phyloP scores from a whole-genome alignment of 1,140 invertebrate genomes.

The Brachionus paranguensis region DNA sequence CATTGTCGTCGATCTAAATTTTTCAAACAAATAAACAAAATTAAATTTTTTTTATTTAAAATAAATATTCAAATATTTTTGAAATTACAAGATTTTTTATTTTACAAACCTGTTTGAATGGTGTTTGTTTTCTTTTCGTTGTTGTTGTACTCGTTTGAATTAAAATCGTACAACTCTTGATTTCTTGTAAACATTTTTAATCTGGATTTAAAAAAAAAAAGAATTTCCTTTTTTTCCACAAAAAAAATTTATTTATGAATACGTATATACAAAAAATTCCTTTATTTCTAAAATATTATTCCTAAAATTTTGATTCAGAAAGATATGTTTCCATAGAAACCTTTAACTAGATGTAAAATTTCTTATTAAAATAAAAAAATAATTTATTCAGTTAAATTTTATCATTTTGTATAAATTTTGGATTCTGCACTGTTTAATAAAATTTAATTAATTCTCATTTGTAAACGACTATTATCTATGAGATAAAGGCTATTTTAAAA shows the following conservation, averaged over 20 bases:
- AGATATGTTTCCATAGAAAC: not conserved
- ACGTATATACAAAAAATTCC: not conserved
- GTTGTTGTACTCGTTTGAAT: not conserved
- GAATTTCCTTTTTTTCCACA: not conserved
- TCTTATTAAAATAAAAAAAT: not conserved
- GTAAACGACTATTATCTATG: too few species aligned
- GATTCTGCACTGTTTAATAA: not conserved
- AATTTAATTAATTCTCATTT: not conserved
- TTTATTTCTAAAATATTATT: not conserved
- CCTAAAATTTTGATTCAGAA: not conserved
- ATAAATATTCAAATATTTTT: not conserved
- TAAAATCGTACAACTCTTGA: not conserved
- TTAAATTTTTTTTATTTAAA: not conserved
- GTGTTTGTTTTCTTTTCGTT: not conserved
- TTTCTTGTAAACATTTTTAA: constrained; percentile 3
- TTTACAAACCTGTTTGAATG: not conserved
- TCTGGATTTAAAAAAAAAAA: not conserved
- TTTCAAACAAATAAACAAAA: not conserved
- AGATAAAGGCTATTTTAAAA: not conserved
- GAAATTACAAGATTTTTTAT: not conserved
- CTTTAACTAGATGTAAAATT: not conserved
- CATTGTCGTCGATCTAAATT: constrained; percentile 14
- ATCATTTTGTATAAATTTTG: not conserved
- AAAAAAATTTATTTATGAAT: not conserved
- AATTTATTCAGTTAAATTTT: not conserved